Conservation (phyloP, 1,140 invertebrate species). For the Idris sp. region DNA sequence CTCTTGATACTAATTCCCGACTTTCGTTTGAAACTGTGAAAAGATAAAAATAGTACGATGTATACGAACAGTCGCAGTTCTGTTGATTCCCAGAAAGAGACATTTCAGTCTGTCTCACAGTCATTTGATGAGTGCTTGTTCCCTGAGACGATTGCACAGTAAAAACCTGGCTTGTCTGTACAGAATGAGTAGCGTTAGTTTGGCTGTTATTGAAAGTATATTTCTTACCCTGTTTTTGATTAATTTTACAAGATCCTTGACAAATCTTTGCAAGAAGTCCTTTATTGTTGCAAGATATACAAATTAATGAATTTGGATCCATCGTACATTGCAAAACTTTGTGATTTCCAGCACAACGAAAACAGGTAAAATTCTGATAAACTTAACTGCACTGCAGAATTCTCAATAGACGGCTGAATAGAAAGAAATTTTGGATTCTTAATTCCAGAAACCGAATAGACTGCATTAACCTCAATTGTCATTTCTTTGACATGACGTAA, state of each 20-base stretch:
- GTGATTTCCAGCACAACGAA: conserved; percentile 12
- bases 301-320: conserved; percentile 5
- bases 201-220: neutral
- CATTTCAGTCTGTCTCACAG: neutral
- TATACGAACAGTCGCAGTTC: neutral
- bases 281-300: conserved; percentile 3
- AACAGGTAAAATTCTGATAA: conserved; percentile 6
- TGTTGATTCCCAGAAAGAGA: neutral
- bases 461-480: conserved; percentile 1
- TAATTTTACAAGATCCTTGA: conserved; percentile 1
- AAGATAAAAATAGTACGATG: neutral
- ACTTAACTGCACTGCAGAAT: neutral
- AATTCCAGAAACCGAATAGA: neutral
- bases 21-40: neutral
- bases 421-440: neutral
- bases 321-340: neutral
- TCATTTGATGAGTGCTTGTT: neutral
- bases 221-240: neutral
- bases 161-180: neutral
- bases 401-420: neutral
- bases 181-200: conserved; percentile 1
- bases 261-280: conserved; percentile 14
- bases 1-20: neutral
- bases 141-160: neutral
- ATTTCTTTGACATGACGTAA: conserved; percentile 9